These are phyloP conservation scores for Epistrophella euchroma DNA, from an alignment of 2,888 invertebrate species.

Conservation along the genomic window DNA sequence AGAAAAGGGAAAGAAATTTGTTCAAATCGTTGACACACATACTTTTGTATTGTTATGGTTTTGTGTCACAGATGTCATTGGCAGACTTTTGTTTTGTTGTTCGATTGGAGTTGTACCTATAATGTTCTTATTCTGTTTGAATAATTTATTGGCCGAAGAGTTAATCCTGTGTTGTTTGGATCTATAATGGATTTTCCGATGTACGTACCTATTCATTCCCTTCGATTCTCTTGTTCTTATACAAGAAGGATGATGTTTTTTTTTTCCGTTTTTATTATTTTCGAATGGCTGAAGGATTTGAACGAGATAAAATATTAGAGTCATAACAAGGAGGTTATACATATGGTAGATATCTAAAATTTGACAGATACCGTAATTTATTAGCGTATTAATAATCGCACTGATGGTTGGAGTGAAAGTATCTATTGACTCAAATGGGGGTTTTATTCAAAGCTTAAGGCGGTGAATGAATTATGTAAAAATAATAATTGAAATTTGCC, in stretches of 20 bases:
- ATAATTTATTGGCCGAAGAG: constrained; percentile 66
- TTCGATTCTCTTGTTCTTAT: not conserved
- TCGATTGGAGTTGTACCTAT: constrained; percentile 19
- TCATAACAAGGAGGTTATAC: constrained; percentile 48
- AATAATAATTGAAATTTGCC: not conserved
- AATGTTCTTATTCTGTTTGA: constrained; percentile 44
- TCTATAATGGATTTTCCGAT: constrained; percentile 54
- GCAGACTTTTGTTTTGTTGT: constrained; percentile 63
- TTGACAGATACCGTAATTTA: constrained; percentile 65
- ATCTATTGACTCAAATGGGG: constrained; percentile 10
- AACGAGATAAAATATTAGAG: constrained; percentile 42
- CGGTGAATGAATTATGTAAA: not conserved
- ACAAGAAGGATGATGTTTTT: not conserved
- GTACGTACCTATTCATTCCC: not conserved
- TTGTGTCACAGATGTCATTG: constrained; percentile 69
- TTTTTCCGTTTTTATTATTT: not conserved
- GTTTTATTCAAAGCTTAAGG: constrained; percentile 10
- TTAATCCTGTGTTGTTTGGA: constrained; percentile 61
- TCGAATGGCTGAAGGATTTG: not conserved
- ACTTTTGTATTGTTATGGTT: constrained; percentile 66
- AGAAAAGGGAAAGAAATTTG: constrained; percentile 28
- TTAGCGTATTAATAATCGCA: constrained; percentile 52
- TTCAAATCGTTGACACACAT: constrained; percentile 69
- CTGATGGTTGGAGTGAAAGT: constrained; percentile 13
- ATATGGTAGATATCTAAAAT: constrained; percentile 28